phyloP scores from a whole-genome alignment of 2,113 vertebrate species.

The Amia ocellicauda region DNA sequence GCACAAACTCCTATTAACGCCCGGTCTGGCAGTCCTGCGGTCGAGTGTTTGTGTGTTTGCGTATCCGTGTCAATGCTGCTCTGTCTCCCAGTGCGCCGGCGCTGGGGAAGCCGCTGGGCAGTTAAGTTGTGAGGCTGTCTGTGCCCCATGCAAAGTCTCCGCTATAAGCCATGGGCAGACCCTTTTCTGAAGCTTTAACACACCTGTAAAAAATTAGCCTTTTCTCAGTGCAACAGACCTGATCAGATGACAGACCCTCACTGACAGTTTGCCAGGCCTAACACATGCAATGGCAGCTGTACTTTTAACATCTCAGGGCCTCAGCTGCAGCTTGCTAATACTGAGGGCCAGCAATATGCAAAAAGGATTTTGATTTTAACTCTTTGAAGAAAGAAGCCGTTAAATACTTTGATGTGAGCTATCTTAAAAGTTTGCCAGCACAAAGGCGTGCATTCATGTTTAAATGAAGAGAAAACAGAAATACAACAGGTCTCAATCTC shows the following conservation, averaged over 20 bases:
- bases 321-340: neutral
- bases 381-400: conserved; percentile 29
- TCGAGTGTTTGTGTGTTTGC: conserved; percentile 20
- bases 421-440: conserved; percentile 19
- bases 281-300: neutral
- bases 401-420: conserved; percentile 28
- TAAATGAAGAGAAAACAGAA: conserved; percentile 25
- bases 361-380: conserved; percentile 18
- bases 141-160: too few species aligned
- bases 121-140: too few species aligned
- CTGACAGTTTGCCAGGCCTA: neutral
- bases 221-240: conserved; percentile 2
- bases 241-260: neutral
- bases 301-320: too few species aligned
- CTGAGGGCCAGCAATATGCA: conserved; percentile 5
- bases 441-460: conserved; percentile 28
- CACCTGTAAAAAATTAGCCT: too few species aligned
- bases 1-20: neutral
- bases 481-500: conserved; percentile 12
- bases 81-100: neutral
- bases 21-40: conserved; percentile 18
- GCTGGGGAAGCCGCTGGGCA: neutral
- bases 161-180: too few species aligned
- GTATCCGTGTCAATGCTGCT: conserved; percentile 10
- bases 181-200: too few species aligned